A percentile compares a stretch with the other conserved stretches of the same genome.
phyloP scores from a whole-genome alignment of 2,113 vertebrate genomes.

The Callithrix jacchus region DNA sequence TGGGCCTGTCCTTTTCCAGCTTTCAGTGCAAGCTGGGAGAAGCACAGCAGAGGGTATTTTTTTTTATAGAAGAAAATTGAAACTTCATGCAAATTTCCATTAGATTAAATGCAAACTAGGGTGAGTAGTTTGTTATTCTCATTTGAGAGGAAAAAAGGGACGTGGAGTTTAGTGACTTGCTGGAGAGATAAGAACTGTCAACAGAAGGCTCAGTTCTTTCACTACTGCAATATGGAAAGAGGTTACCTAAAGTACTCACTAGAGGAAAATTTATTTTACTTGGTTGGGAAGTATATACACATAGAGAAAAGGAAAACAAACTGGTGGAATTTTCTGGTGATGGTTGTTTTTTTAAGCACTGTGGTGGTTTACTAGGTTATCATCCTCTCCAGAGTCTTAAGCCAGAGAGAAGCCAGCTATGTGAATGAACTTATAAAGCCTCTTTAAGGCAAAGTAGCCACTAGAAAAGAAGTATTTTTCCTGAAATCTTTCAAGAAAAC shows the following conservation, averaged over 20 bases:
- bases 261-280: neutral
- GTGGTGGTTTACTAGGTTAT: neutral
- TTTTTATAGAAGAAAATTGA: neutral
- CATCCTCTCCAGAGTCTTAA: neutral
- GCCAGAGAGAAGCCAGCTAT: neutral
- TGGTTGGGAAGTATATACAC: neutral
- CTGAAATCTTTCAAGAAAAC: neutral
- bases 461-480: neutral
- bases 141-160: neutral
- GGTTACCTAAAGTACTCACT: neutral
- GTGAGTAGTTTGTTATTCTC: neutral
- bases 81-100: neutral
- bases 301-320: neutral
- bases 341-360: neutral
- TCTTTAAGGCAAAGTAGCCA: slow-evolving; percentile 14
- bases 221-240: neutral
- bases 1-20: neutral
- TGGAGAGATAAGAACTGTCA: neutral
- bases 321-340: neutral
- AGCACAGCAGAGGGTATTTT: neutral
- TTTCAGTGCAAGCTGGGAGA: neutral
- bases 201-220: neutral
- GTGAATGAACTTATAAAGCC: neutral
- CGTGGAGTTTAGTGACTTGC: neutral
- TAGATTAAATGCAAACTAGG: neutral